Percentiles rank a stretch among this genome's conserved stretches.
Conservation (phyloP, 1,140 invertebrate genomes). For the Sinella curviseta region DNA sequence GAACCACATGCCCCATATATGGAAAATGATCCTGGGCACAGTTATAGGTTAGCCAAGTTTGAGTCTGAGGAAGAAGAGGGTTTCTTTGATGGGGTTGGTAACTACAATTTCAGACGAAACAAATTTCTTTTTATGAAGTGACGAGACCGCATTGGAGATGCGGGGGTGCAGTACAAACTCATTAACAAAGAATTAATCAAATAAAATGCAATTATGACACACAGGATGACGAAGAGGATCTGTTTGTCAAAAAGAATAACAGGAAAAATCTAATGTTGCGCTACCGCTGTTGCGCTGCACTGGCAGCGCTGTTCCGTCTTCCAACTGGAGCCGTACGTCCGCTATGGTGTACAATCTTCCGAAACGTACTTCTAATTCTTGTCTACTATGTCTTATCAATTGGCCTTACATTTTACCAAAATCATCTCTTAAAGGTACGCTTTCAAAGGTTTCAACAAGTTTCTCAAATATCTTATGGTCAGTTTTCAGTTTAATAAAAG, state of each 20-base stretch:
- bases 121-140: not conserved
- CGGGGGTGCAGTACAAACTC: too few relatives aligned
- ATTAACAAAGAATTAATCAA: too few relatives aligned
- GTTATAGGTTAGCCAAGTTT: not conserved
- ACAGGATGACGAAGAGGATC: constrained; percentile 15
- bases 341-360: constrained; percentile 54
- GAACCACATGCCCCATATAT: not conserved
- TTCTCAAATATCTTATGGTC: not conserved
- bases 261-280: constrained; percentile 9
- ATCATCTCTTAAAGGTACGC: constrained; percentile 83
- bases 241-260: not conserved
- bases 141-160: too few relatives aligned
- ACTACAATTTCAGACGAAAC: not conserved
- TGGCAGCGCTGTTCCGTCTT: constrained; percentile 21
- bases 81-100: not conserved
- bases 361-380: constrained; percentile 64
- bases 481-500: constrained; percentile 24
- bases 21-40: not conserved
- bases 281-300: constrained; percentile 13
- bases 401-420: constrained; percentile 93
- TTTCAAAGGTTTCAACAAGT: not conserved
- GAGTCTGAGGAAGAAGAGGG: not conserved
- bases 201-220: not conserved
- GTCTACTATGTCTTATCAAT: constrained; percentile 88
- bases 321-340: constrained; percentile 31